Evolutionary conservation across 2,113 vertebrate species (phyloP), one percentile per base, ranked within the genome.

Genomic region (Malurus alboscapulatus): DNA sequence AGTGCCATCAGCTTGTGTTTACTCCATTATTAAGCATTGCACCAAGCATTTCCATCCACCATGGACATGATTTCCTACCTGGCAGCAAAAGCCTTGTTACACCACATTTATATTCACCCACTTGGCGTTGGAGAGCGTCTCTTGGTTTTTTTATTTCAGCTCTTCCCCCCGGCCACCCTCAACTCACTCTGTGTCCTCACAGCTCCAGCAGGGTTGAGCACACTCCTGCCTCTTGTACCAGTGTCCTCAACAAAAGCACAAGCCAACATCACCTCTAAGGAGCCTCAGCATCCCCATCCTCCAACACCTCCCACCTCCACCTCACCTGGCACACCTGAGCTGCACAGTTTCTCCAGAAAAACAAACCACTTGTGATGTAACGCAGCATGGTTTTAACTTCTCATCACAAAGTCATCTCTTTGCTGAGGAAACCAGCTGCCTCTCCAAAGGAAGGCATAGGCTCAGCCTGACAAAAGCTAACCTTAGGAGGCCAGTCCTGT

Each of bases 11-110:
- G 42, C 1, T 32, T 29, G 20, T 69, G 73, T 42, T 50, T 29
- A 42, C 9, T 18, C 11, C 5, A 0, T 24, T 61, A 80, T 2
- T 6, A 3, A 66, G 10, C 29, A 36, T 1, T 36, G 17, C 40
- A 61, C 27, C 21, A 47, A 65, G 27, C 12, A 65, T 44, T 74
- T 74, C 44, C 26, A 16, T 8, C 50, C 22, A 68, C 29, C 57
- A 66, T 11, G 29, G 34, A 26, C 10, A 3, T 10, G 3, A 26
- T 22, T 65, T 73, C 79, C 51, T 10, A 40, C 17, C 65, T 8
- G 1, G 57, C 36, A 91, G 32, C 27, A 75, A 51, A 91, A 81
- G 22, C 40, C 51, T 47, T 1, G 0, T 75, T 47, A 67, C 27
- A 38, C 42, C 25, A 32, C 10, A 4, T 10, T 71, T 54, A 13